Base-by-base conservation (phyloP, 2,888 invertebrate genomes). In the Lysandra coridon region DNA sequence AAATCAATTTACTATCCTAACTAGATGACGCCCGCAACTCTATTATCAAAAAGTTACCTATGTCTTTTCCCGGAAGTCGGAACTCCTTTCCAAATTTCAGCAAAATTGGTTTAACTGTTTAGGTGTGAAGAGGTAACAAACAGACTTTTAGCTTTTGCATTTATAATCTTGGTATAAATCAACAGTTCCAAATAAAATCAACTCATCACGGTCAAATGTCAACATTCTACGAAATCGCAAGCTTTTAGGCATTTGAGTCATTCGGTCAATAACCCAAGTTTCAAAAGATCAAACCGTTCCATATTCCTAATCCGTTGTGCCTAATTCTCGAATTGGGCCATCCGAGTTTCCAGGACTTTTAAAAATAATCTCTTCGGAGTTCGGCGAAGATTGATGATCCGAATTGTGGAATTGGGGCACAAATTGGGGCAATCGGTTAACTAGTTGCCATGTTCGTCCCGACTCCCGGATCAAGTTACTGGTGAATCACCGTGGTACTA, bases 381-480 rank as follows among this genome's bases (percentile, higher is more conserved):
- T 77, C 73, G 79, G 69, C 78, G 74, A 78, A 79, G 78, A 74
- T 79, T 73, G 73, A 80, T 79, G 84, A 85, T 83, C 85, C 86
- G 84, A 88, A 90, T 90, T 89, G 86, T 86, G 85, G 88, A 90
- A 91, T 91, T 88, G 87, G 83, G 53, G 84, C 88, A 90, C 89
- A 87, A 90, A 91, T 91, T 88, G 87, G 83, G 53, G 84, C 88
- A 90, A 89, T 87, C 86, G 64, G 84, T 80, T 78, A 84, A 49
- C 23, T 82, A 83, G 82, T 84, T 73, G 82, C 83, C 83, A 84
- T 83, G 80, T 86, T 85, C 85, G 84, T 80, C 80, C 87, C 83
- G 86, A 86, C 84, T 80, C 80, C 87, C 83, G 86, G 87, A 87
- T 87, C 84, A 80, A 78, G 84, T 88, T 87, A 87, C 87, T 14